These are phyloP conservation scores for Callipepla squamata DNA, from an alignment of 2,113 vertebrate species.

Conservation along the genomic window DNA sequence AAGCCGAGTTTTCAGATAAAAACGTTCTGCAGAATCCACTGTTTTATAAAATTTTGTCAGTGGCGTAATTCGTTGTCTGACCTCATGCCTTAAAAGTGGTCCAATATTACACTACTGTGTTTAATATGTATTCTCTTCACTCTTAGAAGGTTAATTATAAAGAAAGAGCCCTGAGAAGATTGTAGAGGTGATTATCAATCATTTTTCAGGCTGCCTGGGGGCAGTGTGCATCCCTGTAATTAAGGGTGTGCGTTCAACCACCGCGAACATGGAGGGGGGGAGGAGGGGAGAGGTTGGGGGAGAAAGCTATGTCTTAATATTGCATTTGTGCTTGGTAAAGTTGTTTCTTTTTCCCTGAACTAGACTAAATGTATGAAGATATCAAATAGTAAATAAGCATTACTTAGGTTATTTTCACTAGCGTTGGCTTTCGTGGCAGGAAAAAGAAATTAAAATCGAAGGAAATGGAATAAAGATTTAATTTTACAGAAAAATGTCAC, in stretches of 20 bases:
- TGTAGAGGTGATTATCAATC: slow-evolving; percentile 27
- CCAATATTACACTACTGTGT: background rate
- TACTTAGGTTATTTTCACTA: background rate
- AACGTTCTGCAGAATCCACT: background rate
- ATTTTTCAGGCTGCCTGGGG: slow-evolving; percentile 7
- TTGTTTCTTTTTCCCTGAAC: background rate
- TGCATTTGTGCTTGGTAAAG: background rate
- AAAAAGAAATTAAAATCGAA: background rate
- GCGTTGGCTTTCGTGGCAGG: background rate
- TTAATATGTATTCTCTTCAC: background rate
- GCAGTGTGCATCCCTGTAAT: background rate
- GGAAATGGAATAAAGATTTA: background rate
- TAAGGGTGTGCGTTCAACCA: slow-evolving; percentile 12
- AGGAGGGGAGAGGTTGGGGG: no score
- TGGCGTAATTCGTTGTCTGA: background rate
- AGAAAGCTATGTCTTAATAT: background rate
- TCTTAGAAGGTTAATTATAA: slow-evolving; percentile 8
- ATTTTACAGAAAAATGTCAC: background rate
- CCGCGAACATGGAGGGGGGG: background rate
- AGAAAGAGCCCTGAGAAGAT: slow-evolving; percentile 38
- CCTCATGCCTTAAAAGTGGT: background rate
- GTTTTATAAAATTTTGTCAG: background rate
- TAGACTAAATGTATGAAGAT: background rate
- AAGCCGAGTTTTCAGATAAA: background rate
- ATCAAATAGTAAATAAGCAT: background rate